Conservation (phyloP, 2,888 invertebrate species). For the Tridacna crocea region DNA sequence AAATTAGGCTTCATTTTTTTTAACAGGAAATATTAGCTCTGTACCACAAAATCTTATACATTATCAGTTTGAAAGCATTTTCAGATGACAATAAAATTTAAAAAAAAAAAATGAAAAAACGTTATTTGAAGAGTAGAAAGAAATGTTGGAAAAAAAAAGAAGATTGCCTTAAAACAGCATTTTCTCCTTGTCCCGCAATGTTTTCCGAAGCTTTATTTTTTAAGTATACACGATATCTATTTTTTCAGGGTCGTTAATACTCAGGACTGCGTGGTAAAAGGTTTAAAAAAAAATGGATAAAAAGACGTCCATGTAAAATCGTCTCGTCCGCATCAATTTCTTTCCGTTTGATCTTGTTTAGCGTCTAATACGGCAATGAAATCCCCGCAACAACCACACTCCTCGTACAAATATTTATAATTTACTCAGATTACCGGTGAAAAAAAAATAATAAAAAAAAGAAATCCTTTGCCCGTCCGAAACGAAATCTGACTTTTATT, state of each 20-base stretch:
- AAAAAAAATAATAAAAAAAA: neutral
- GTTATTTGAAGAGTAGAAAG: neutral
- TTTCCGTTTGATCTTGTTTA: constrained; percentile 11
- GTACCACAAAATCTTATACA: too few relatives aligned
- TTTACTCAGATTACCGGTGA: neutral
- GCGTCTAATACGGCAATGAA: constrained; percentile 12
- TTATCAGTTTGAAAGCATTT: too few relatives aligned
- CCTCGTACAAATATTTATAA: constrained; percentile 1
- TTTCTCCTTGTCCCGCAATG: neutral
- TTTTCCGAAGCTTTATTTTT: neutral
- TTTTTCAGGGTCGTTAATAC: neutral
- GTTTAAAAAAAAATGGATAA: neutral
- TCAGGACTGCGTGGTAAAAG: neutral
- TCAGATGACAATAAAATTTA: too few relatives aligned
- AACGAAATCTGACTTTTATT: too few relatives aligned
- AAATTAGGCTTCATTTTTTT: too few relatives aligned
- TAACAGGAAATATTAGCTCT: too few relatives aligned
- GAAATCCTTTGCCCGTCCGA: neutral
- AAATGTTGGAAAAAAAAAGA: neutral
- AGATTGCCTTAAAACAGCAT: neutral
- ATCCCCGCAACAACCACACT: neutral
- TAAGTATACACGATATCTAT: too few relatives aligned
- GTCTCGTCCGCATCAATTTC: neutral
- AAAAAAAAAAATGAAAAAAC: too few relatives aligned
- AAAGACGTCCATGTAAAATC: neutral